Evolutionary conservation across 1,140 invertebrate species (phyloP).

Genomic region (Pogonus chalceus): DNA sequence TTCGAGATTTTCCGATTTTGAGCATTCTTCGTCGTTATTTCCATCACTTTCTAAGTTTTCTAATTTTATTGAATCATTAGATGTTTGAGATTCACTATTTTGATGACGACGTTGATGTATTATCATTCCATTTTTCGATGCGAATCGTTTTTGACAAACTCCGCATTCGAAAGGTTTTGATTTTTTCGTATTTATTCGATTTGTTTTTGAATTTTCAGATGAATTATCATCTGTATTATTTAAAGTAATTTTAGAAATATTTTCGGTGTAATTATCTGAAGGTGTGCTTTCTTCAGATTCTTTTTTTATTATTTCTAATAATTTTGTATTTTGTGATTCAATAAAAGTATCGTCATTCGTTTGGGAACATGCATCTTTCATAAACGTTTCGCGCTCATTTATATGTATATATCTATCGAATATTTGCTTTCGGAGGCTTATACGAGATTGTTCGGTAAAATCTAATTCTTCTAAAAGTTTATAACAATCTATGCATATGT

Average conservation of each 20-base stretch:
- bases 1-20: constrained; percentile 9
- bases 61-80: constrained; percentile 8
- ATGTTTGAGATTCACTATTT: not conserved
- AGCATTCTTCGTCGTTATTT: constrained; percentile 8
- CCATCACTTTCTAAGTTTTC: constrained; percentile 8
- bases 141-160: constrained; percentile 12
- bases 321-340: not conserved
- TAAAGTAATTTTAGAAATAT: constrained; percentile 9
- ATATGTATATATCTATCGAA: not conserved
- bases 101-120: constrained; percentile 6
- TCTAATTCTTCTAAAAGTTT: not conserved
- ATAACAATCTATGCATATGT: constrained; percentile 4
- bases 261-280: not conserved
- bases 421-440: not conserved
- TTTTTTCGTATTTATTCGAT: constrained; percentile 16
- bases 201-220: constrained; percentile 18
- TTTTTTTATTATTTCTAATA: not conserved
- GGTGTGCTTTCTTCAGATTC: not conserved
- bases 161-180: constrained; percentile 16
- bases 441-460: not conserved
- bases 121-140: constrained; percentile 6
- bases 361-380: not conserved
- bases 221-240: constrained; percentile 11
- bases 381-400: not conserved
- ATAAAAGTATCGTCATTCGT: not conserved